Percentiles rank a stretch among this genome's conserved stretches.
Conservation (phyloP, 92 coral and sea anemone genomes). For the Muricea muricata region DNA sequence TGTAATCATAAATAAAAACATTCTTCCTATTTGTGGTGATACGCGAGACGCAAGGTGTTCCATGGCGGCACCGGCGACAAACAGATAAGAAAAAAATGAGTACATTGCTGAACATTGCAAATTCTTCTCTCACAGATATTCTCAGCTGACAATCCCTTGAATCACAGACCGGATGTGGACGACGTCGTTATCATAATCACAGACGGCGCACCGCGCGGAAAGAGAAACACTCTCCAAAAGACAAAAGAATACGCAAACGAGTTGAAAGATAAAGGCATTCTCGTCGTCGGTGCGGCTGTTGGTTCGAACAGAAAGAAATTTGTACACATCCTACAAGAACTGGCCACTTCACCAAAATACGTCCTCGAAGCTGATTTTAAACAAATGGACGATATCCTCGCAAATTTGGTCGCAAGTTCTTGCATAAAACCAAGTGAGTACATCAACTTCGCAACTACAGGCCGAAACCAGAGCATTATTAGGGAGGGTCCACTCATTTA, state of each 20-base stretch:
- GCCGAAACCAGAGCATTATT: too few relatives aligned
- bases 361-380: conserved; percentile 17
- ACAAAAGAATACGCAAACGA: neutral
- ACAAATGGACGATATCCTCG: neutral
- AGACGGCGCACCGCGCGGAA: conserved; percentile 8
- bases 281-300: conserved; percentile 12
- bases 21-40: too few relatives aligned
- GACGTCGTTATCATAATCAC: conserved; percentile 7
- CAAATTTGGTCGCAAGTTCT: conserved; percentile 10
- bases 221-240: neutral
- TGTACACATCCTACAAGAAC: neutral
- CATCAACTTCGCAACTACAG: too few relatives aligned
- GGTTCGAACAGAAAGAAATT: neutral
- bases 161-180: neutral
- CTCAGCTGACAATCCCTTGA: neutral
- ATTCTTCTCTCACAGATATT: neutral
- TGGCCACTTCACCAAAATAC: neutral
- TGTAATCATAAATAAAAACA: too few relatives aligned
- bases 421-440: conserved; percentile 18
- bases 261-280: neutral
- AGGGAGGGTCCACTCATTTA: too few relatives aligned
- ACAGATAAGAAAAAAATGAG: too few relatives aligned
- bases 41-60: too few relatives aligned
- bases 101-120: too few relatives aligned
- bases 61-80: too few relatives aligned